phyloP scores from a whole-genome alignment of 2,113 vertebrate species.

The Halichoerus grypus region DNA sequence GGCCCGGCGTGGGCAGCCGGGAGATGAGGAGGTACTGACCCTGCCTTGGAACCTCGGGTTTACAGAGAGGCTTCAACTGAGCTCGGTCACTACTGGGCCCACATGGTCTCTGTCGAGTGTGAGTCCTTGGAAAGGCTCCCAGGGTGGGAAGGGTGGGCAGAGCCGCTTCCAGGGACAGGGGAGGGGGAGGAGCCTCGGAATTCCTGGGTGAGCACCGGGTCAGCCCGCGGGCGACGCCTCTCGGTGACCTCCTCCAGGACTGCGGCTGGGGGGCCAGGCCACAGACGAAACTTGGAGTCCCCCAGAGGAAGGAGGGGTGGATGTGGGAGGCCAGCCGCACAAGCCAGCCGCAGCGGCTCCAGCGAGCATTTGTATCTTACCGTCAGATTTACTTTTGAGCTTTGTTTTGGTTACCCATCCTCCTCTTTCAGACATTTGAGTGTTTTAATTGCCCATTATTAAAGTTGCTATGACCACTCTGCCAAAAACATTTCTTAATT shows the following conservation, averaged over 20 bases:
- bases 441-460: not conserved
- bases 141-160: not conserved
- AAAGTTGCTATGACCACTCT: not conserved
- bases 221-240: not conserved
- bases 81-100: not conserved
- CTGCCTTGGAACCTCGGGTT: not conserved
- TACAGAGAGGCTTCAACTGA: not conserved
- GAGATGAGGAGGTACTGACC: not conserved
- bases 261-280: not conserved
- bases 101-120: accelerated
- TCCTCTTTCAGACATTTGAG: not conserved
- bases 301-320: not conserved
- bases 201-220: no score
- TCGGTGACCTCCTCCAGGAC: not conserved
- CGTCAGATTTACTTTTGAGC: not conserved
- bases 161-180: not conserved
- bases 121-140: not conserved
- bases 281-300: not conserved
- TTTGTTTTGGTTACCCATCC: not conserved
- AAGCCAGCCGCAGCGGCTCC: not conserved
- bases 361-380: not conserved
- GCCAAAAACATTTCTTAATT: not conserved
- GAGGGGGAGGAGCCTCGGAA: not conserved
- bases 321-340: not conserved
- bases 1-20: not conserved